These are phyloP conservation scores for Glossosoma conforme DNA, from an alignment of 1,140 invertebrate genomes.

Conservation along the genomic window DNA sequence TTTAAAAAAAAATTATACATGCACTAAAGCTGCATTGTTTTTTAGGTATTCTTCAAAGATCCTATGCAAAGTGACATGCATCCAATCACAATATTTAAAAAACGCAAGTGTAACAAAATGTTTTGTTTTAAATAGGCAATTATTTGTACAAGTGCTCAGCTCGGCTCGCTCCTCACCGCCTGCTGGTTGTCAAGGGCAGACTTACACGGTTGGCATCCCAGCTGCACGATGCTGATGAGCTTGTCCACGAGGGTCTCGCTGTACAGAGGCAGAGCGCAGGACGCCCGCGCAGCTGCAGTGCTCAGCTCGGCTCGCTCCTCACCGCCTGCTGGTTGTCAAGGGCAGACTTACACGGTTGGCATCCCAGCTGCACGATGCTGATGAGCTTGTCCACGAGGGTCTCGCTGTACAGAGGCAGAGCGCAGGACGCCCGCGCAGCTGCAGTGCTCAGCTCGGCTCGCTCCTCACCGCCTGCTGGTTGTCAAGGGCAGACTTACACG, in stretches of 20 bases:
- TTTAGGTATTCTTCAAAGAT: too few relatives aligned
- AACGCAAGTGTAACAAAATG: too few relatives aligned
- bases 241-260: conserved; percentile 73
- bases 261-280: conserved; percentile 47
- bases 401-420: conserved; percentile 59
- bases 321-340: too few relatives aligned
- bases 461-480: neutral
- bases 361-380: conserved; percentile 72
- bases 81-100: too few relatives aligned
- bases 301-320: conserved; percentile 31
- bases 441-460: conserved; percentile 31
- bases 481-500: too few relatives aligned
- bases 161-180: too few relatives aligned
- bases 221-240: conserved; percentile 71
- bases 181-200: too few relatives aligned
- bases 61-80: too few relatives aligned
- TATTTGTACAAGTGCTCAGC: too few relatives aligned
- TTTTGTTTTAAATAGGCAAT: too few relatives aligned
- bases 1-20: too few relatives aligned
- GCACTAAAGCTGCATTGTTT: too few relatives aligned
- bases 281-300: conserved; percentile 1
- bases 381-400: conserved; percentile 74
- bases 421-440: conserved; percentile 14
- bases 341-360: conserved; percentile 75
- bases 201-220: conserved; percentile 77